Evolutionary conservation across 92 coral and sea anemone genomes (phyloP).

Genomic region (Blastomussa wellsi): DNA sequence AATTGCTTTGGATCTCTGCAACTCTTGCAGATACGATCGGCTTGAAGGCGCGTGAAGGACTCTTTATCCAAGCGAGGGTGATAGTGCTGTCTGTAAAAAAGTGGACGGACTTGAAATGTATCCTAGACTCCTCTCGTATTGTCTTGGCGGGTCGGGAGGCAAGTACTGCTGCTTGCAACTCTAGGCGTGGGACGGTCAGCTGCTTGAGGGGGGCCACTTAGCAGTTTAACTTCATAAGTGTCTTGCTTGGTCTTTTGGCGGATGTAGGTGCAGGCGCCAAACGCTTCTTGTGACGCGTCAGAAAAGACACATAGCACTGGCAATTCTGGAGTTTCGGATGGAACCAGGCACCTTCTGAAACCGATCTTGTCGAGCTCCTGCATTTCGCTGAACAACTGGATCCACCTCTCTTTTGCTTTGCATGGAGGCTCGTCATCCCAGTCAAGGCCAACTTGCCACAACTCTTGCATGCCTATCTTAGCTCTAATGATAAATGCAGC

Average conservation of each 20-base stretch:
- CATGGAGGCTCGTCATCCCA: conserved; percentile 55
- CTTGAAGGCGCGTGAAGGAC: conserved; percentile 47
- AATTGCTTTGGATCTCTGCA: conserved; percentile 52
- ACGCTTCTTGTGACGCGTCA: conserved; percentile 50
- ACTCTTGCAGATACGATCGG: conserved; percentile 48
- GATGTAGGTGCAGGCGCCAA: conserved; percentile 48
- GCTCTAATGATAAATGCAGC: conserved; percentile 52
- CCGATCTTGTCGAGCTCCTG: conserved; percentile 45
- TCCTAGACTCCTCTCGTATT: conserved; percentile 24
- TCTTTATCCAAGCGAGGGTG: conserved; percentile 51
- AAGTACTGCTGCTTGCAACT: conserved; percentile 48
- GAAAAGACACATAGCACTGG: conserved; percentile 37
- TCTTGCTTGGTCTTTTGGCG: conserved; percentile 25
- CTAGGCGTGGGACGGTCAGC: conserved; percentile 48
- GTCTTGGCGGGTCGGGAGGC: conserved; percentile 40
- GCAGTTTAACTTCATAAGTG: not conserved
- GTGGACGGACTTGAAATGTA: conserved; percentile 3
- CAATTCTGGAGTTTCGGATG: not conserved
- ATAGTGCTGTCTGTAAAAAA: conserved; percentile 50
- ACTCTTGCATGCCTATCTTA: conserved; percentile 51
- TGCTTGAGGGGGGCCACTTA: conserved; percentile 58
- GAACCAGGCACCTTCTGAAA: conserved; percentile 28
- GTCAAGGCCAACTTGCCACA: conserved; percentile 52
- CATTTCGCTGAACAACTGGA: conserved; percentile 39
- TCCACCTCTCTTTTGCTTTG: conserved; percentile 34